Percentiles rank a stretch among this genome's conserved stretches.
Conservation (phyloP, 1,140 invertebrate species). For the Lanistes nyassanus region DNA sequence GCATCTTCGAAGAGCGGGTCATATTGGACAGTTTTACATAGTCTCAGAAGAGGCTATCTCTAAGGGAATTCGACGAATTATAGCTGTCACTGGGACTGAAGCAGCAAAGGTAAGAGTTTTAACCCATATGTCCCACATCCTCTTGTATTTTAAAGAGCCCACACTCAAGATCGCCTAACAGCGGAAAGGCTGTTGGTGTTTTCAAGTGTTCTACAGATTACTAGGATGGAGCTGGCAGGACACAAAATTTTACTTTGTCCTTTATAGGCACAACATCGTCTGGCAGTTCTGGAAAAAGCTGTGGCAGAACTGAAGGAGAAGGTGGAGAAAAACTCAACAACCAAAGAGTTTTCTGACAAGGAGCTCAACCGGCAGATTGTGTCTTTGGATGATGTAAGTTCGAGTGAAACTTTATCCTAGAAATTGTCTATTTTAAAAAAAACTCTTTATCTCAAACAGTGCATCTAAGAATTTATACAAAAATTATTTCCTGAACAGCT, state of each 20-base stretch:
- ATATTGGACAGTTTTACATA: conserved; percentile 96
- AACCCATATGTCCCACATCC: background rate
- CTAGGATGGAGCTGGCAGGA: too few species aligned
- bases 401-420: too few species aligned
- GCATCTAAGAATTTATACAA: too few species aligned
- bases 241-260: too few species aligned
- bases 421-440: too few species aligned
- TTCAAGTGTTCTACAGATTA: too few species aligned
- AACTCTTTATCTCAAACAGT: too few species aligned
- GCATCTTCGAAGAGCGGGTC: conserved; percentile 84
- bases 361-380: conserved; percentile 75
- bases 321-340: conserved; percentile 68
- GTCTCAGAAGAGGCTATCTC: conserved; percentile 98
- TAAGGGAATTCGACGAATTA: conserved; percentile 97
- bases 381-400: conserved; percentile 77
- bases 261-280: conserved; percentile 79
- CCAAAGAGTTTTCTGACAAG: conserved; percentile 63
- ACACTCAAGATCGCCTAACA: background rate
- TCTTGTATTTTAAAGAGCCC: too few species aligned
- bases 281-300: conserved; percentile 80
- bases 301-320: conserved; percentile 75
- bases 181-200: background rate
- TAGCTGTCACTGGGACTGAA: conserved; percentile 95
- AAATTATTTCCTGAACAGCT: too few species aligned
- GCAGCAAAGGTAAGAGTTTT: conserved; percentile 73